Conservation (phyloP, 2,113 vertebrate species). For the Triplophysa siluroides region DNA sequence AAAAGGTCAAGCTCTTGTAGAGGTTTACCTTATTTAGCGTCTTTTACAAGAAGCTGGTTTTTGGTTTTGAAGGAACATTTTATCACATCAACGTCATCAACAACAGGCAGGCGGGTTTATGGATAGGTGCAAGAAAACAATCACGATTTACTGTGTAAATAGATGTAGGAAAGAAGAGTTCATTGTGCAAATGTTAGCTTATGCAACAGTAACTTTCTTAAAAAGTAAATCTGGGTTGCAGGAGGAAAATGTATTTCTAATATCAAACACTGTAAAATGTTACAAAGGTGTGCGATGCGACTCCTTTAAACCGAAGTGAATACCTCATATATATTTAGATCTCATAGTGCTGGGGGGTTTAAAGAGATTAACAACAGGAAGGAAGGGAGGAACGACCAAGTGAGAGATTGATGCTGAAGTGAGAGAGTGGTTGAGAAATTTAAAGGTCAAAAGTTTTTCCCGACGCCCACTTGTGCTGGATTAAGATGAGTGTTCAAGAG, state of each 20-base stretch:
- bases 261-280: no score
- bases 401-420: background rate
- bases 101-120: no score
- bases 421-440: background rate
- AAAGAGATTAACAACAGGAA: background rate
- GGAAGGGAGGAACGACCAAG: background rate
- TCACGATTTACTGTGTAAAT: no score
- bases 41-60: background rate
- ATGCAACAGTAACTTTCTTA: no score
- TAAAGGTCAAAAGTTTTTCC: constrained; percentile 41
- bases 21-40: background rate
- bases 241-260: no score
- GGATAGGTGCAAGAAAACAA: no score
- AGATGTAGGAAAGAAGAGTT: no score
- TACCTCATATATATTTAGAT: background rate
- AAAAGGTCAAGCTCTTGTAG: background rate
- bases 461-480: constrained; percentile 48
- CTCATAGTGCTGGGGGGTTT: background rate
- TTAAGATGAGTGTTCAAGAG: background rate
- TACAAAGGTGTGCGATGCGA: background rate
- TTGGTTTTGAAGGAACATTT: background rate
- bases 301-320: no score
- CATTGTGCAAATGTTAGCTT: no score
- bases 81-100: no score
- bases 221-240: no score